Conservation (phyloP, 2,888 invertebrate species). For the Byasa hedistus region DNA sequence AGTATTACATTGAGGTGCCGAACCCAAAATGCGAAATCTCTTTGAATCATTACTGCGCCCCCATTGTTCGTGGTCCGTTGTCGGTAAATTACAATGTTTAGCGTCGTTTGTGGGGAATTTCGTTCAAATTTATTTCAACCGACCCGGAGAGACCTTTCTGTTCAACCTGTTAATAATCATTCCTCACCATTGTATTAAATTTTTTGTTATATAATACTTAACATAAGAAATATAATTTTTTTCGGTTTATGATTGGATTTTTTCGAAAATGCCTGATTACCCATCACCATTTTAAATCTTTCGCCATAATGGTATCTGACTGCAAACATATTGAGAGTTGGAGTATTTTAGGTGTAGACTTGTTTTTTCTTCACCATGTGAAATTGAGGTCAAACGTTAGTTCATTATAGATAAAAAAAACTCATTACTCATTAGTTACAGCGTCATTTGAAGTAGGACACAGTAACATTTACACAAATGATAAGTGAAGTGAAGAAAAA, state of each 20-base stretch:
- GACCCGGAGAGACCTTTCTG: constrained; percentile 25
- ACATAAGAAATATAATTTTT: neutral
- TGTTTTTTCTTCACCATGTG: no score
- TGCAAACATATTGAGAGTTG: no score
- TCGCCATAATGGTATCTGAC: no score
- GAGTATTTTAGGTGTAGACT: no score
- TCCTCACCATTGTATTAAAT: neutral
- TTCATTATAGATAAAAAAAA: no score
- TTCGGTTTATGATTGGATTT: neutral
- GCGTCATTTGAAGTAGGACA: no score
- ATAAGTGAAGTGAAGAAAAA: no score
- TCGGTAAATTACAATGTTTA: constrained; percentile 38
- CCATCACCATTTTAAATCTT: no score
- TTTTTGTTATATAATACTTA: neutral
- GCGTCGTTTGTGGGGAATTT: constrained; percentile 28
- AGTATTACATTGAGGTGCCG: neutral
- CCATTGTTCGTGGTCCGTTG: constrained; percentile 35
- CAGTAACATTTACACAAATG: no score
- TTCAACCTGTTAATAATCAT: neutral
- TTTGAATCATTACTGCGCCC: constrained; percentile 30
- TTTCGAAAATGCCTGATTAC: neutral
- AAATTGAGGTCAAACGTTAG: no score
- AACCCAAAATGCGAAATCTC: constrained; percentile 20
- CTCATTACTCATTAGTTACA: no score
- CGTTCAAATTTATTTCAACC: constrained; percentile 36